A percentile compares a stretch with the other conserved stretches of the same genome.
These are phyloP conservation scores for Trichomycterus rosablanca DNA, from an alignment of 2,113 vertebrate species.

Conservation along the genomic window DNA sequence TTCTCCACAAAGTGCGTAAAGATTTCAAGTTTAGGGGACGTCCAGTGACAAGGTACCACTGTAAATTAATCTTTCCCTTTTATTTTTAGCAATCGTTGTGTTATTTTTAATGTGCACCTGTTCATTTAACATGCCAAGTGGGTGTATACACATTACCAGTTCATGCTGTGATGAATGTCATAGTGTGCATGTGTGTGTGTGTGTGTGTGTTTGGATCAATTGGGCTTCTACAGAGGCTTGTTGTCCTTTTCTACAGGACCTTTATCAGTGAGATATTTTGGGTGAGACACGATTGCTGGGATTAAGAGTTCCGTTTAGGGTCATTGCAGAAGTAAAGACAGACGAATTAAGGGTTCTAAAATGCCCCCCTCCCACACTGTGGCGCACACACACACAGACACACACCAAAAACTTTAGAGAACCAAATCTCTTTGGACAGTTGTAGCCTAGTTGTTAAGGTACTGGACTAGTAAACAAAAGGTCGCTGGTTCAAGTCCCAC, in stretches of 20 bases:
- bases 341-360: conserved; percentile 21
- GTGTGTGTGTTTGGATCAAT: conserved; percentile 15
- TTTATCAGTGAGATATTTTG: conserved; percentile 53
- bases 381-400: background rate
- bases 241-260: conserved; percentile 43
- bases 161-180: conserved; percentile 3
- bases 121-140: too few relatives aligned
- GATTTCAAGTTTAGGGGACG: too few relatives aligned
- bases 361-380: background rate
- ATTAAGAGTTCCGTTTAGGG: conserved; percentile 52
- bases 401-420: conserved; percentile 13
- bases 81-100: too few relatives aligned
- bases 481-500: too few relatives aligned
- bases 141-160: too few relatives aligned
- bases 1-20: too few relatives aligned
- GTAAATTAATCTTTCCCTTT: too few relatives aligned
- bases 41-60: too few relatives aligned
- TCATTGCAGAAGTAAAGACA: conserved; percentile 47
- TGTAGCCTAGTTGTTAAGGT: too few relatives aligned
- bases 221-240: conserved; percentile 34
- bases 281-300: conserved; percentile 49
- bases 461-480: too few relatives aligned
- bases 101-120: too few relatives aligned
- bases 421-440: too few relatives aligned
- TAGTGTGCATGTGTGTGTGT: conserved; percentile 5